Percentiles rank a stretch among this genome's conserved stretches.
Conservation (phyloP, 2,113 vertebrate genomes). For the Scortum barcoo region DNA sequence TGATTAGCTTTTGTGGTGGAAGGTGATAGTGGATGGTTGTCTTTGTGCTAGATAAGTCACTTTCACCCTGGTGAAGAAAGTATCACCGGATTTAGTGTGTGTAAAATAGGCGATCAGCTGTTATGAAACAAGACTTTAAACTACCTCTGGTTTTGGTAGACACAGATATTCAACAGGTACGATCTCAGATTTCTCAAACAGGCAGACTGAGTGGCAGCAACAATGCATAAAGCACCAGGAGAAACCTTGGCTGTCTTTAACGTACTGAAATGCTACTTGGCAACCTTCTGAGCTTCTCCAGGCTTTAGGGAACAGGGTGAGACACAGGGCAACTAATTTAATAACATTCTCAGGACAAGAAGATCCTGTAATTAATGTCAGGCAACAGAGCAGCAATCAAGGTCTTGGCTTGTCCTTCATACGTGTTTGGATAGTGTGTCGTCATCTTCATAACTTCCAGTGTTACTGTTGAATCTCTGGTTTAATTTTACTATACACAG, state of each 20-base stretch:
- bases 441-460: constrained; percentile 35
- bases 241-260: constrained; percentile 36
- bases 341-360: constrained; percentile 67
- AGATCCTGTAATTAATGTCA: constrained; percentile 51
- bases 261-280: constrained; percentile 46
- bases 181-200: background rate
- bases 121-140: constrained; percentile 10
- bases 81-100: background rate
- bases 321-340: constrained; percentile 75
- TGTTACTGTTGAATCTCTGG: constrained; percentile 42
- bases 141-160: background rate
- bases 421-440: constrained; percentile 54
- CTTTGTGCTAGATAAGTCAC: constrained; percentile 22
- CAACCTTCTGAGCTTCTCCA: constrained; percentile 38
- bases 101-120: background rate
- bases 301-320: constrained; percentile 71
- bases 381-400: constrained; percentile 41
- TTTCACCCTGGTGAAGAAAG: background rate
- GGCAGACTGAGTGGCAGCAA: background rate
- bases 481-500: constrained; percentile 29
- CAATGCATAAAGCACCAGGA: background rate
- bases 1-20: constrained; percentile 64
- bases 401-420: constrained; percentile 32
- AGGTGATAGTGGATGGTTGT: constrained; percentile 48
- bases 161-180: background rate